Base-by-base conservation (phyloP, 2,797 vertebrate species). In the Hozukius guyotensis region DNA sequence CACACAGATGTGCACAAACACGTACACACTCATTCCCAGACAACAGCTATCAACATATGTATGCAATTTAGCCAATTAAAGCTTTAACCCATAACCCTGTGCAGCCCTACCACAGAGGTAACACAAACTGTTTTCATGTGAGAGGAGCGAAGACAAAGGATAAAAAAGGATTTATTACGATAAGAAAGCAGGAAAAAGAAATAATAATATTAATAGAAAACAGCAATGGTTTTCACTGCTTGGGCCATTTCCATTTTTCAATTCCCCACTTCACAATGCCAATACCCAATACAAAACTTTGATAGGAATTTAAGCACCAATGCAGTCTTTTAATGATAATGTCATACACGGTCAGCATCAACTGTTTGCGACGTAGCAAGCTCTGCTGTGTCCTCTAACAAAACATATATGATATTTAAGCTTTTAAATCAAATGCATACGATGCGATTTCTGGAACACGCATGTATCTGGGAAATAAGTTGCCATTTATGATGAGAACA, bases 41-140 rank as follows among this genome's bases (percentile, higher is more conserved):
- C 83, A 83, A 86, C 79, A 82, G 73, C 77, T 78, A 86, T 79
- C 84, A 87, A 81, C 94, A 94, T 81, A 87, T 92, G 94, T 56
- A 78, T 86, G 90, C 87, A 93, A 94, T 94, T 94, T 87, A 88
- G 53, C 38, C 84, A 94, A 92, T 92, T 94, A 91, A 85, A 87
- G 69, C 55, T 78, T 84, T 38, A 82, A 82, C 77, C 84, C 72
- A 67, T 79, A 88, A 69, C 71, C 70, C 61, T 63, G 38, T 49
- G 63, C n/a, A 85, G 88, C 80, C 83, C 83, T 86, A 88, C 83
- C 86, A 24, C 84, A 92, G 76, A 80, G 74, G 78, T 64, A 87
- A 89, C 72, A 61, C 72, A 87, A 68, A 72, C 70, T 32, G 64
- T 67, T 89, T 84, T 86, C 55, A 82, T 81, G 56, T 82, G 69